phyloP scores from a whole-genome alignment of 2,113 vertebrate species.

The Mesembrinibis cayennensis region DNA sequence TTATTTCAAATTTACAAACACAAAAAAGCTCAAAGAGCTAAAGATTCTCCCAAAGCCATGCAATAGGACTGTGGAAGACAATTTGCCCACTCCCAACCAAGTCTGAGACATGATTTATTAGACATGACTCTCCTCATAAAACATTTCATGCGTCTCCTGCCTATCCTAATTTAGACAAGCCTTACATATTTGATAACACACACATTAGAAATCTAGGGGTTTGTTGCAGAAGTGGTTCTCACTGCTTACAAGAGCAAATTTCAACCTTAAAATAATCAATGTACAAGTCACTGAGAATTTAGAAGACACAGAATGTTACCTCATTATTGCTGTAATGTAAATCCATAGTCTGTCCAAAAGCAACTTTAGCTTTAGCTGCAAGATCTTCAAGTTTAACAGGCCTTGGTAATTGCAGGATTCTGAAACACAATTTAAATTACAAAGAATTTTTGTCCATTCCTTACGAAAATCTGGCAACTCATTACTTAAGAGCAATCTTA shows the following conservation, averaged over 20 bases:
- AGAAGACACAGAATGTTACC: conserved; percentile 70
- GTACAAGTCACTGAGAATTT: background rate
- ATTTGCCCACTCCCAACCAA: background rate
- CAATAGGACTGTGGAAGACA: background rate
- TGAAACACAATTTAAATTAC: conserved; percentile 67
- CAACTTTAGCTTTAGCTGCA: conserved; percentile 89
- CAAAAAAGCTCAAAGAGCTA: background rate
- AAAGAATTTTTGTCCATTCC: background rate
- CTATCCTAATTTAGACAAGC: background rate
- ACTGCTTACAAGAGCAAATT: background rate
- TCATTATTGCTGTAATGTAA: conserved; percentile 99
- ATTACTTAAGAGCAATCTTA: background rate
- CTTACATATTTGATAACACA: background rate
- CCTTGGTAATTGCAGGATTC: conserved; percentile 93
- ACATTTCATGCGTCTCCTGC: background rate
- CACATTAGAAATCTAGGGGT: background rate
- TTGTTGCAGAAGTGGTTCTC: background rate
- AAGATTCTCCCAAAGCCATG: background rate
- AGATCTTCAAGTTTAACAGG: conserved; percentile 95
- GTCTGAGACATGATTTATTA: background rate
- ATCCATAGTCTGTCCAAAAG: conserved; percentile 95
- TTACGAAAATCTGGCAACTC: background rate
- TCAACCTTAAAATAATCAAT: background rate
- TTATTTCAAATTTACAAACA: background rate
- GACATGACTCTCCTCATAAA: background rate